Evolutionary conservation across 2,113 vertebrate species (phyloP).

Genomic region (Xenus cinereus): DNA sequence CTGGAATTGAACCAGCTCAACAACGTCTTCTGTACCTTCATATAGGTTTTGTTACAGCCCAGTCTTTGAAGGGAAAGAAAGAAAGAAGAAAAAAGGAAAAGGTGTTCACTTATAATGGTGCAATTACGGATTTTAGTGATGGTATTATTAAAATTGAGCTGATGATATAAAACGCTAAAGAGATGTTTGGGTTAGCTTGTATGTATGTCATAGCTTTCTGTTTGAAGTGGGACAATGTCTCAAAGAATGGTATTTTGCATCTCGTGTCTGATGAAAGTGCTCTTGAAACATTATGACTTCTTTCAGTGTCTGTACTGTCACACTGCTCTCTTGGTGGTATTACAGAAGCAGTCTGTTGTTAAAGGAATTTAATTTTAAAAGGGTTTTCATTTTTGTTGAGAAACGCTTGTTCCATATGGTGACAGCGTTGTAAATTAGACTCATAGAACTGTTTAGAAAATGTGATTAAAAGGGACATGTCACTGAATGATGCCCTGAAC

Average conservation of each 20-base stretch:
- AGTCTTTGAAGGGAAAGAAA: not conserved
- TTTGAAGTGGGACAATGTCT: not conserved
- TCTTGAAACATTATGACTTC: not conserved
- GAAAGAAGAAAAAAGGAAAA: too few relatives aligned
- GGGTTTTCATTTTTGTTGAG: not conserved
- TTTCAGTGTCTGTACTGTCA: not conserved
- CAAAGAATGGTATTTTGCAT: not conserved
- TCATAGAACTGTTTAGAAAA: not conserved
- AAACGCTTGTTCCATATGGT: not conserved
- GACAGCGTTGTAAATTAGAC: not conserved
- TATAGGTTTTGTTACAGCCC: not conserved
- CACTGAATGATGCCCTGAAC: not conserved
- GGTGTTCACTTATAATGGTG: fast-evolving
- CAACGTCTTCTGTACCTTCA: fast-evolving
- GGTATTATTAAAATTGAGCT: not conserved
- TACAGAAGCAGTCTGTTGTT: not conserved
- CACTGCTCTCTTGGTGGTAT: not conserved
- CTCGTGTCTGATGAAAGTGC: not conserved
- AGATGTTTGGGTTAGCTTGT: not conserved
- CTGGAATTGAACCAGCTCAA: not conserved
- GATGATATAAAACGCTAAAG: not conserved
- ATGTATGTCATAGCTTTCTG: not conserved
- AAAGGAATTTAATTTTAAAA: not conserved
- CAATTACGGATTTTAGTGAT: not conserved
- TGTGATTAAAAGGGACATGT: not conserved